Percentiles rank a stretch among this genome's conserved stretches.
phyloP scores from a whole-genome alignment of 64 coral and sea anemone species.

The Montipora capricornis region DNA sequence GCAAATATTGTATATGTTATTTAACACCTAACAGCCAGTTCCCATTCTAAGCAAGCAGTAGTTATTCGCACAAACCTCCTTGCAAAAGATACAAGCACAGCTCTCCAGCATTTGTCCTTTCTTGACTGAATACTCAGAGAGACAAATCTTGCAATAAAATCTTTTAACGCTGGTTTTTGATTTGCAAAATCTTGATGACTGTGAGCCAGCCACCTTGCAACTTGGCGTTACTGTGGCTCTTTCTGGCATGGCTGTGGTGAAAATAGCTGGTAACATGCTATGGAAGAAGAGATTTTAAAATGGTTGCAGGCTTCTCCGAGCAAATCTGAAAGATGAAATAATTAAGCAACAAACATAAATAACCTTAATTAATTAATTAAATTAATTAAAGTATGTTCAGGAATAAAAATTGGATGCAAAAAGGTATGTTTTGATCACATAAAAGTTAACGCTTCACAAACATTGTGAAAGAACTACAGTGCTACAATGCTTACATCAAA shows the following conservation, averaged over 20 bases:
- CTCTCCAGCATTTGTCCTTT: conserved; percentile 67
- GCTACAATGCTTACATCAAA: too few relatives aligned
- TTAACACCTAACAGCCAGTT: neutral
- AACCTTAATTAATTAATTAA: too few relatives aligned
- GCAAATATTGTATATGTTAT: too few relatives aligned
- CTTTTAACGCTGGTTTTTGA: neutral
- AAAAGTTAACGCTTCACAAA: too few relatives aligned
- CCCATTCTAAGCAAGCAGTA: too few relatives aligned
- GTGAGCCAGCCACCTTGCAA: neutral
- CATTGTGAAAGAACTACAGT: too few relatives aligned
- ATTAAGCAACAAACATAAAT: neutral
- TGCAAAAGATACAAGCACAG: conserved; percentile 85
- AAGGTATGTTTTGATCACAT: neutral
- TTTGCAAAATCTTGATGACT: neutral
- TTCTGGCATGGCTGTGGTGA: neutral
- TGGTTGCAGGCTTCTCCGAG: neutral
- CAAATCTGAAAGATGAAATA: conserved; percentile 1
- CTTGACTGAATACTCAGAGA: conserved; percentile 72
- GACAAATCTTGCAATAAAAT: conserved; percentile 85
- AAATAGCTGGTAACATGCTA: conserved; percentile 27
- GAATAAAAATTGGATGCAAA: too few relatives aligned
- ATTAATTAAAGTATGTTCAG: too few relatives aligned
- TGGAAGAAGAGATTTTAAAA: neutral
- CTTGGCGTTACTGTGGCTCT: neutral
- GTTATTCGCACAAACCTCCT: conserved; percentile 71